Evolutionary conservation across 2,113 vertebrate genomes (phyloP), one percentile per base, ranked within the genome.

Genomic region (Colossoma macropomum): DNA sequence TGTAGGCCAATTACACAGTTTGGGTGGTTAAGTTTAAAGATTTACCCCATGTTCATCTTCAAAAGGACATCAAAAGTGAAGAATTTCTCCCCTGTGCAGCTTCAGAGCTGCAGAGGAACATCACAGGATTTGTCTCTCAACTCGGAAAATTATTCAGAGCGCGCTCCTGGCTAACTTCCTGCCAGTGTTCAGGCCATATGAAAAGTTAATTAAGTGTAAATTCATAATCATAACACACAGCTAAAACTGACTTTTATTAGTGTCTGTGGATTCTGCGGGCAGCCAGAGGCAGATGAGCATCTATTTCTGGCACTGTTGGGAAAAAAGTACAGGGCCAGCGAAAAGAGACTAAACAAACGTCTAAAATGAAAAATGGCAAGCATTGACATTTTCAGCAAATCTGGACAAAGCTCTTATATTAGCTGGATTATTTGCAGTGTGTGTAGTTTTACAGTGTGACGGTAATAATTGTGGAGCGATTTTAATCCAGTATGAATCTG

Each of bases 221-320:
- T 59, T 63, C 27, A 32, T n/a, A 60, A n/a, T 60, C 56, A 30
- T 38, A 38, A 66, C 62, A 69, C 60, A 27, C 59, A 65, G 21
- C 52, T 1, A 56, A 21, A 9, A 21, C 28, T 38, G 34, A 38
- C 34, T 27, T 56, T 25, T 56, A 60, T 32, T 73, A 65, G 70
- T 65, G 45, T 65, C 13, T 16, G 62, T 41, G 69, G 54, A 1
- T 2, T 65, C 13, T 16, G 62, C 28, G 69, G 54, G 2, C 5
- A 27, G 21, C 70, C 28, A 27, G 27, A 6, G 17, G 56, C 32
- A 32, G 48, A 73, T 21, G 1, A 8, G 56, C 6, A 84, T 70
- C 70, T 83, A 70, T 88, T 88, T 87, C 56, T 79, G 68, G 86
- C 50, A 9, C 21, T 50, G 45, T 25, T 75, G 70, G 7, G 17